A percentile compares a stretch with the other conserved stretches of the same genome.
These are phyloP conservation scores for Mormyrops boulengeri DNA, from an alignment of 2,797 vertebrate species.

Conservation along the genomic window DNA sequence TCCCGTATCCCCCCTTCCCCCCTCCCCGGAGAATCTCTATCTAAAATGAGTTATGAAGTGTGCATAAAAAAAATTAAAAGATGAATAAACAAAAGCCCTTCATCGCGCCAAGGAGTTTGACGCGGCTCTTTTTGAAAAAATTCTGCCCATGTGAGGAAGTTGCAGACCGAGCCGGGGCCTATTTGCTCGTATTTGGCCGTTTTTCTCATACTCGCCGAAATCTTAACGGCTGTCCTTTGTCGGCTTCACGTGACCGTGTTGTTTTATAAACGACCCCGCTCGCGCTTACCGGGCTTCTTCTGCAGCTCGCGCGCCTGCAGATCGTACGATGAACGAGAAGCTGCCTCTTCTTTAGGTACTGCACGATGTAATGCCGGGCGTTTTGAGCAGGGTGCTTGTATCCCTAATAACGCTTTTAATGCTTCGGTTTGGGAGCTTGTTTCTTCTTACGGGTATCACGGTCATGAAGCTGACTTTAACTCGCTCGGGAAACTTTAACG, in stretches of 20 bases:
- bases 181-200: slow-evolving; percentile 29
- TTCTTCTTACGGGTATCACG: not conserved
- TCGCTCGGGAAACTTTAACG: not conserved
- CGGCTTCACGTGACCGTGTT: slow-evolving; percentile 24
- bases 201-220: slow-evolving; percentile 13
- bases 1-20: slow-evolving; percentile 3
- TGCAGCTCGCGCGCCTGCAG: not conserved
- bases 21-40: not conserved
- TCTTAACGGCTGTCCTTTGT: slow-evolving; percentile 27
- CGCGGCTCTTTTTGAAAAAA: not conserved
- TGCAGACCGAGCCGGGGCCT: not conserved
- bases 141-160: not conserved
- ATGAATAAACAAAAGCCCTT: not conserved
- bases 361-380: not conserved
- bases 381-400: not conserved
- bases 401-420: not conserved
- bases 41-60: not conserved
- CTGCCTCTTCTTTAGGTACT: not conserved
- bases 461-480: not conserved
- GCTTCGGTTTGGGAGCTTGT: not conserved
- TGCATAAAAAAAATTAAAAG: not conserved
- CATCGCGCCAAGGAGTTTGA: not conserved
- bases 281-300: not conserved
- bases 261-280: slow-evolving; percentile 23
- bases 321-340: not conserved